A percentile compares a stretch with the other conserved stretches of the same genome.
phyloP scores from a whole-genome alignment of 2,797 vertebrate species.

The Rhinella marina region DNA sequence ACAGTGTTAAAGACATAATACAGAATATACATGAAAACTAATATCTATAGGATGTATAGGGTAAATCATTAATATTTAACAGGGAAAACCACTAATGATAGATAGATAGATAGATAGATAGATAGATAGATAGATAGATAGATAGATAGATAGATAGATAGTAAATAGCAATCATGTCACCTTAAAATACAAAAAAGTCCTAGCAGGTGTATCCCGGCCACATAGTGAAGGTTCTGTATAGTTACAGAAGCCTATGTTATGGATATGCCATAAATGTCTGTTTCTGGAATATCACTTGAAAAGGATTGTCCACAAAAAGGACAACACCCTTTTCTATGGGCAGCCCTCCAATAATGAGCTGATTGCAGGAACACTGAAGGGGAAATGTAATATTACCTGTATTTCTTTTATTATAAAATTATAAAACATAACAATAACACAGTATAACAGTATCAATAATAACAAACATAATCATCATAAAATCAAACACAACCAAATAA shows the following conservation, averaged over 20 bases:
- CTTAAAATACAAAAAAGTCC: not conserved
- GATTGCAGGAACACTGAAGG: not conserved
- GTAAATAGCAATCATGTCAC: not conserved
- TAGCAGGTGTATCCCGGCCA: not conserved
- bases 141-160: conserved; percentile 11
- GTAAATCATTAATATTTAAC: not conserved
- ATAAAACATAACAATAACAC: too few species aligned
- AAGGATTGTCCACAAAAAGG: not conserved
- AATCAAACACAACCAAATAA: too few species aligned
- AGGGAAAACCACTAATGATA: not conserved
- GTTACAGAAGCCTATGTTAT: too few species aligned
- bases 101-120: not conserved
- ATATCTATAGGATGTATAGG: not conserved
- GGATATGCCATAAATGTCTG: not conserved
- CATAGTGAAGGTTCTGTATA: not conserved
- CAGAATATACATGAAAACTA: not conserved
- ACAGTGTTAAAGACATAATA: not conserved
- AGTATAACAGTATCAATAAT: too few species aligned
- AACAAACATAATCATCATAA: too few species aligned
- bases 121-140: conserved; percentile 15
- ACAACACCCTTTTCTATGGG: not conserved
- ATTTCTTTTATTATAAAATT: too few species aligned
- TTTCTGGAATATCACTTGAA: not conserved
- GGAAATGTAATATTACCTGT: not conserved
- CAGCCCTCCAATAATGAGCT: not conserved